Conservation (phyloP, 2,797 vertebrate species). For the Tachyglossus aculeatus region DNA sequence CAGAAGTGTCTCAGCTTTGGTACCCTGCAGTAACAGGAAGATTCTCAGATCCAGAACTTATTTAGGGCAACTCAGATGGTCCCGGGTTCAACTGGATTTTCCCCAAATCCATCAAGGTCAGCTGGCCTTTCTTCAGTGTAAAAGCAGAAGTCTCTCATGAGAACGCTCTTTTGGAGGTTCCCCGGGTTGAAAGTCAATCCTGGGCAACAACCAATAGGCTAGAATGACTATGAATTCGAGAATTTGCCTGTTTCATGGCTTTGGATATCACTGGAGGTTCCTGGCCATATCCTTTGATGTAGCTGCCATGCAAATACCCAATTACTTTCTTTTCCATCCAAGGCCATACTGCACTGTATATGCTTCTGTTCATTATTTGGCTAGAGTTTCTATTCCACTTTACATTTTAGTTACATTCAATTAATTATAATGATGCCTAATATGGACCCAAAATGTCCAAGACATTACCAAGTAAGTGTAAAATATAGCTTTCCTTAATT, state of each 20-base stretch:
- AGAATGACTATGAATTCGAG: background rate
- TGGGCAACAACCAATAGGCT: no score
- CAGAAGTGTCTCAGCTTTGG: no score
- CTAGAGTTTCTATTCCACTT: slow-evolving; percentile 32
- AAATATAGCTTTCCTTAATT: slow-evolving; percentile 51
- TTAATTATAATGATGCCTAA: slow-evolving; percentile 58
- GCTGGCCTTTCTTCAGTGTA: no score
- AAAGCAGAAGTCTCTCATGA: no score
- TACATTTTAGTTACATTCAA: slow-evolving; percentile 42
- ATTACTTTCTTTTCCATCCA: slow-evolving; percentile 35
- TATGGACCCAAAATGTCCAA: slow-evolving; percentile 30
- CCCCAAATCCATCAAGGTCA: no score
- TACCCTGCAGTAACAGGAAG: no score
- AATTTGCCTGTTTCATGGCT: slow-evolving; percentile 1
- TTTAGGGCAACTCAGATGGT: no score
- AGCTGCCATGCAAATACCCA: slow-evolving; percentile 40
- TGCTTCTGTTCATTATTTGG: slow-evolving; percentile 17
- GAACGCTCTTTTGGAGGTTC: no score
- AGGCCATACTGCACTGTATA: background rate
- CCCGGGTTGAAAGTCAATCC: no score
- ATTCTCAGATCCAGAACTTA: no score
- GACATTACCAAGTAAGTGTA: slow-evolving; percentile 37
- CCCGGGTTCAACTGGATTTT: no score
- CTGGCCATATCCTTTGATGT: slow-evolving; percentile 12
- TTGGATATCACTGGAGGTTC: background rate